Base-by-base conservation (phyloP, 2,797 vertebrate genomes). In the Chelon auratus region DNA sequence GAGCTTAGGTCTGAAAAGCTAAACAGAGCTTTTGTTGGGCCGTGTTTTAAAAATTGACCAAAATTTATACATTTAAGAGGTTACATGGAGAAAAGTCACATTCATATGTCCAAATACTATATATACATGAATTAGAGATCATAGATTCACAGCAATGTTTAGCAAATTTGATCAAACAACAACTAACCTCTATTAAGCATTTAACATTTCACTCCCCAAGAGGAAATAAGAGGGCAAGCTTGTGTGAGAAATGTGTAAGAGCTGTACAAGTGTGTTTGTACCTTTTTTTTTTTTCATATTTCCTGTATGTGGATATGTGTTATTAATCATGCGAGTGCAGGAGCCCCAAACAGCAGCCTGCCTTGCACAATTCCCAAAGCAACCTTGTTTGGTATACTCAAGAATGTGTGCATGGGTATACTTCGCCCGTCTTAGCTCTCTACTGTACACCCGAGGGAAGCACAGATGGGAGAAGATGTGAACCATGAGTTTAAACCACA, bases 291-390 rank as follows among this genome's bases (percentile, higher is more conserved):
- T 22, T 22, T 22, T 10, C 14, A 71, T 53, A 75, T 77, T 74
- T 67, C 7, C 30, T 33, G 30, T 33, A 78, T 68, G 51, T 50
- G 50, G 40, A 40, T 79, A 33, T 60, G 42, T 58, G 78, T 81
- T 59, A 66, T 78, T 64, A 82, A 72, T 78, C 81, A 72, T 75
- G 59, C 60, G 51, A 82, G 66, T 40, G 55, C 63, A 76, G 50
- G 2, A 80, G 72, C 52, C 62, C 62, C 73, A 63, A 73, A 72
- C 68, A 30, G 33, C 18, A 74, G 53, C 36, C 24, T 11, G 22
- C 37, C 53, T 47, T 72, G 22, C 11, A 67, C 12, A 72, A 39
- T 57, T 52, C 67, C 60, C 24, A 33, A 18, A 62, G 26, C 63
- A 72, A 22, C 57, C 10, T 33, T 62, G 53, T 74, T 72, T 79